Evolutionary conservation across 2,113 vertebrate genomes (phyloP).

Genomic region (Triplophysa dalaica): DNA sequence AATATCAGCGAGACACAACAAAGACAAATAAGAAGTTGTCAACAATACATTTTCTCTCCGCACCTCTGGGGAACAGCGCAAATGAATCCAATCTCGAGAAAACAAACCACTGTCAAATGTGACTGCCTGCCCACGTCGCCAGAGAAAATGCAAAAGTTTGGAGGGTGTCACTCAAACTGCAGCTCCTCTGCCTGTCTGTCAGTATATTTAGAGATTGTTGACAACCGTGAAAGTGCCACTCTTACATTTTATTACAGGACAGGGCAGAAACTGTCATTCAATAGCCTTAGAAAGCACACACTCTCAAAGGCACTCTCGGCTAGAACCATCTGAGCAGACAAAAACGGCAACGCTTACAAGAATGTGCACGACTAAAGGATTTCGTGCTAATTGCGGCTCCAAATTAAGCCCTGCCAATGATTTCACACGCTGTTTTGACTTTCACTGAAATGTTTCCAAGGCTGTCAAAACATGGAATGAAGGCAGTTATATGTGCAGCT

Average conservation of each 20-base stretch:
- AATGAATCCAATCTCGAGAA: conserved; percentile 54
- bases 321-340: conserved; percentile 44
- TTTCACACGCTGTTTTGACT: conserved; percentile 27
- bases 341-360: conserved; percentile 43
- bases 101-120: conserved; percentile 45
- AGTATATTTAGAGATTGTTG: conserved; percentile 72
- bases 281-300: conserved; percentile 54
- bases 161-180: conserved; percentile 49
- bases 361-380: conserved; percentile 49
- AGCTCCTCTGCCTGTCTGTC: conserved; percentile 53
- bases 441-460: conserved; percentile 25
- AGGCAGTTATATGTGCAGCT: conserved; percentile 25
- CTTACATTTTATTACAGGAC: conserved; percentile 73
- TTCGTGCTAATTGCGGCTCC: conserved; percentile 50
- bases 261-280: conserved; percentile 66
- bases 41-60: conserved; percentile 42
- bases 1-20: conserved; percentile 19
- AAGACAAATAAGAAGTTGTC: conserved; percentile 53
- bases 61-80: conserved; percentile 42
- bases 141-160: conserved; percentile 48
- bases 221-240: conserved; percentile 74
- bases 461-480: not conserved
- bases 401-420: conserved; percentile 37
- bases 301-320: conserved; percentile 41
- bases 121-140: conserved; percentile 30